Evolutionary conservation across 1,140 invertebrate species (phyloP), one percentile per base, ranked within the genome.

Genomic region (Papilio machaon): DNA sequence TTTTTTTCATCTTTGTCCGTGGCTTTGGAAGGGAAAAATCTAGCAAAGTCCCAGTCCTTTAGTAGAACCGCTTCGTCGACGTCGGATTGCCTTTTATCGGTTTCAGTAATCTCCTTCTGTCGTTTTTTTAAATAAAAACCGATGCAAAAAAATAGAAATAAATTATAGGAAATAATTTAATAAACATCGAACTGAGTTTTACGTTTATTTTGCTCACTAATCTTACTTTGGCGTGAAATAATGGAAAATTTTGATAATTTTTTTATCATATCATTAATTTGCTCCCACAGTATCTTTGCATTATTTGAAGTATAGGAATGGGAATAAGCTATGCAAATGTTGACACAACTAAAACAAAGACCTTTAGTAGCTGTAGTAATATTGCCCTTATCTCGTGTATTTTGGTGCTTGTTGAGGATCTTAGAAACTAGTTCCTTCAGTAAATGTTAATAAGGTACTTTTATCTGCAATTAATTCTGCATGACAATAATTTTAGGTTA

Each of bases 31-130:
- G 97, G 96, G 91, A 98, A 97, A 95, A 98, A 97, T 91, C 96
- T 96, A 83, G 97, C 96, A 93, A 98, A 97, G 92, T 98, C 97
- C 97, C 97, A 98, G 83, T 98, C 97, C 92, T 97, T 97, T 73
- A 98, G 94, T 47, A 98, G 95, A 54, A 96, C 96, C 67, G 97
- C 96, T 91, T 97, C 97, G 86, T 97, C 97, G 84, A 96, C 94
- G 84, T 97, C 96, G 13, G 95, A 95, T 84, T 91, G 90, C 85
- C 87, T 88, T 85, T 93, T 93, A 88, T 92, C 89, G 76, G 83
- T 91, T 87, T 91, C 91, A 73, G 82, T 79, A 87, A 87, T 90
- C 84, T 94, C 93, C 88, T 87, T 93, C 93, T 94, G 91, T 82
- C 88, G 90, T 91, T 91, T 88, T 88, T 87, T 87, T n/a, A 85